Evolutionary conservation across 2,888 invertebrate species (phyloP).

Genomic region (Cryptus armator): DNA sequence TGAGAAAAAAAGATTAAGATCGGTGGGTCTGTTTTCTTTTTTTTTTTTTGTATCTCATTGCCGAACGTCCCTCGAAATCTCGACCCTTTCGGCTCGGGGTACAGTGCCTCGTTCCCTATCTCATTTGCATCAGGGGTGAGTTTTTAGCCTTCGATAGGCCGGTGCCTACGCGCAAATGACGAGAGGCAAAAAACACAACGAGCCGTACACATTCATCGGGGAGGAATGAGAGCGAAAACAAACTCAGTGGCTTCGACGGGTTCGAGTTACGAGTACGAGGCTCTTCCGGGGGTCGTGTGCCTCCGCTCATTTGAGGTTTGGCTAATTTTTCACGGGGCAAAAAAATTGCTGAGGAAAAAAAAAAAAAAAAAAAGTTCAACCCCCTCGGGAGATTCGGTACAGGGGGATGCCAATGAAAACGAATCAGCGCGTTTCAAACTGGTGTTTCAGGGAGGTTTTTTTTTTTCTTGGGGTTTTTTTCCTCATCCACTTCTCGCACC

Average conservation of each 20-base stretch:
- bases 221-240: conserved; percentile 73
- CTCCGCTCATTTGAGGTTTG: conserved; percentile 80
- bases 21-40: conserved; percentile 39
- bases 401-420: conserved; percentile 72
- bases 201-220: conserved; percentile 50
- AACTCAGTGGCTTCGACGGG: conserved; percentile 61
- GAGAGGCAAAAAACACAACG: conserved; percentile 68
- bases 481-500: conserved; percentile 51
- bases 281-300: conserved; percentile 54
- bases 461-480: conserved; percentile 59
- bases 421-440: conserved; percentile 76
- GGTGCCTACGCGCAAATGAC: conserved; percentile 71
- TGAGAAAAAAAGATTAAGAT: neutral
- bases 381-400: conserved; percentile 46
- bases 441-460: conserved; percentile 50
- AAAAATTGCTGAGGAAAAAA: conserved; percentile 68
- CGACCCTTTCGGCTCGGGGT: conserved; percentile 46
- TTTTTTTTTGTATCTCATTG: conserved; percentile 45
- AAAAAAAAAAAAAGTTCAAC: conserved; percentile 72
- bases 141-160: neutral
- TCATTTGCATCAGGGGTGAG: conserved; percentile 72
- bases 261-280: conserved; percentile 65
- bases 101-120: conserved; percentile 52
- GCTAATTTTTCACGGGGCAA: conserved; percentile 79
- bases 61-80: conserved; percentile 36